Conservation (phyloP, 2,113 vertebrate species). For the Dipodomys spectabilis region DNA sequence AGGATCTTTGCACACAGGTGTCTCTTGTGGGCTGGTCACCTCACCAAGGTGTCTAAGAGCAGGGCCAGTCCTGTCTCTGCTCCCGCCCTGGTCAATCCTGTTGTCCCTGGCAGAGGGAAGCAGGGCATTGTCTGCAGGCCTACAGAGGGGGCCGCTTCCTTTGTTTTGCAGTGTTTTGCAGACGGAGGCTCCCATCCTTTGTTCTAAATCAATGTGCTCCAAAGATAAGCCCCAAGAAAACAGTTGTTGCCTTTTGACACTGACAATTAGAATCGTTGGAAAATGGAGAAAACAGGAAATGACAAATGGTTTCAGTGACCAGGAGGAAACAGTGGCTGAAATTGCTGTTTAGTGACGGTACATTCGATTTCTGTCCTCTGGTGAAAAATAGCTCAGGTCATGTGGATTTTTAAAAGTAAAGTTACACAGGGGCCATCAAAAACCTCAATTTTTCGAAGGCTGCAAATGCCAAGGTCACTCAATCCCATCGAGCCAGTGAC, state of each 20-base stretch:
- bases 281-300: conserved; percentile 87
- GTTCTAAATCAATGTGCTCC: conserved; percentile 87
- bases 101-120: conserved; percentile 78
- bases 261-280: conserved; percentile 84
- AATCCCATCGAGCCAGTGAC: conserved; percentile 55
- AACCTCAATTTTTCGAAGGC: conserved; percentile 73
- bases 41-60: not conserved
- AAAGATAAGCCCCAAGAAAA: conserved; percentile 88
- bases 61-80: conserved; percentile 23
- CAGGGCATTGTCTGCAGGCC: conserved; percentile 76
- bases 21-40: not conserved
- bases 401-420: conserved; percentile 56
- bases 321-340: conserved; percentile 82
- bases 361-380: conserved; percentile 38
- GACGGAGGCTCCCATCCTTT: conserved; percentile 85
- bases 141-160: conserved; percentile 84
- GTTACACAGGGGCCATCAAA: conserved; percentile 73
- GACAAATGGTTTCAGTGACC: conserved; percentile 77
- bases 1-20: not conserved
- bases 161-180: conserved; percentile 81
- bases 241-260: conserved; percentile 85
- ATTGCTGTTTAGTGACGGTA: conserved; percentile 62
- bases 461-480: conserved; percentile 64
- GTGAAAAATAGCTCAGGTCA: conserved; percentile 62
- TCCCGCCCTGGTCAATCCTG: conserved; percentile 44